phyloP scores from a whole-genome alignment of 2,797 vertebrate species.

The Mus minutoides region DNA sequence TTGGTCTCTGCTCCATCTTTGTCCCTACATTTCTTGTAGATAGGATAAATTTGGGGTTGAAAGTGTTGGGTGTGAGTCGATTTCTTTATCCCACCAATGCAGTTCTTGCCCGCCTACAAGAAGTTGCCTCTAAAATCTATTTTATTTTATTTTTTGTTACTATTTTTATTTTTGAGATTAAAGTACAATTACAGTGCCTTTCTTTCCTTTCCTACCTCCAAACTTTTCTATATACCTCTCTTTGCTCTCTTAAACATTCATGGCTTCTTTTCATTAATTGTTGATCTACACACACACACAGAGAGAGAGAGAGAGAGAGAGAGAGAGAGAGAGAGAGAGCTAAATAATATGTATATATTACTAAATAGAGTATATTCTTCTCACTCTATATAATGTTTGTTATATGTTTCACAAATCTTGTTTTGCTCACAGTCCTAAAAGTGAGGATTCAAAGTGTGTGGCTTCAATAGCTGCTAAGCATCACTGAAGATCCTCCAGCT shows the following conservation, averaged over 20 bases:
- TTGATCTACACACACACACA: background rate
- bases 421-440: background rate
- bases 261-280: background rate
- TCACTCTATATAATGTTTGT: background rate
- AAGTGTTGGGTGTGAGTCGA: too few species aligned
- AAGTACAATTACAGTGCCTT: background rate
- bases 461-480: background rate
- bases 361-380: background rate
- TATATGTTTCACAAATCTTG: background rate
- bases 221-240: background rate
- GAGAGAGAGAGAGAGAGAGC: too few species aligned
- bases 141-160: background rate
- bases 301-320: too few species aligned
- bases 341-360: background rate
- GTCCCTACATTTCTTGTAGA: too few species aligned
- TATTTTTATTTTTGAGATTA: background rate
- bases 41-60: too few species aligned
- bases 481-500: background rate
- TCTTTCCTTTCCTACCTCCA: background rate
- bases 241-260: background rate
- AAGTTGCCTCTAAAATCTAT: too few species aligned
- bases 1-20: too few species aligned
- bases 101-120: too few species aligned
- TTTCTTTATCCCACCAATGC: too few species aligned
- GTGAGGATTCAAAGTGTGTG: background rate